Percentiles rank a stretch among this genome's conserved stretches.
These are phyloP conservation scores for Zaprionus obscuricornis DNA, from an alignment of 2,888 invertebrate genomes.

Conservation along the genomic window DNA sequence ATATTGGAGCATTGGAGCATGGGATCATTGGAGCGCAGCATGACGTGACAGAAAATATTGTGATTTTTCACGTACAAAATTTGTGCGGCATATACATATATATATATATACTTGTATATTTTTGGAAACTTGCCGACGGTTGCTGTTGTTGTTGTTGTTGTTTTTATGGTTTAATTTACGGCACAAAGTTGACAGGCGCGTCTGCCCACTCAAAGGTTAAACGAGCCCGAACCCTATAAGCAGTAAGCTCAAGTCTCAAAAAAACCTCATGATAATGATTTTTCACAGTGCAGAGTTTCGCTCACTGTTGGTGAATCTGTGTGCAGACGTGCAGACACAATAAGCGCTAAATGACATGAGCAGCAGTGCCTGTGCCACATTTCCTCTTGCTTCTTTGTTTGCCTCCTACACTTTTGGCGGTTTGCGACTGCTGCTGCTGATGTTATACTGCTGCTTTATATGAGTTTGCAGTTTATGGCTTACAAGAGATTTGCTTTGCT, in stretches of 20 bases:
- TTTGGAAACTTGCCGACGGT: conserved; percentile 42
- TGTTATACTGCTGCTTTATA: conserved; percentile 54
- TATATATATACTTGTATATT: conserved; percentile 1
- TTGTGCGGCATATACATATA: conserved; percentile 41
- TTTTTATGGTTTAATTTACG: conserved; percentile 72
- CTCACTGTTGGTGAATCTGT: conserved; percentile 12
- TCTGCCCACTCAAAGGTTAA: conserved; percentile 66
- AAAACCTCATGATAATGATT: neutral
- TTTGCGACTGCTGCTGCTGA: conserved; percentile 10
- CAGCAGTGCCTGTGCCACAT: conserved; percentile 28
- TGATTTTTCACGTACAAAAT: conserved; percentile 59
- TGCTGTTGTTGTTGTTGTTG: conserved; percentile 32
- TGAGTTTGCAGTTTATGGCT: conserved; percentile 72
- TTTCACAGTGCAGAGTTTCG: neutral
- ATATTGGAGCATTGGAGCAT: conserved; percentile 37
- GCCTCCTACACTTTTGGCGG: conserved; percentile 8
- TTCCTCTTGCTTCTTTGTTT: neutral
- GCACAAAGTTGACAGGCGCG: conserved; percentile 65
- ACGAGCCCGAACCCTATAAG: conserved; percentile 45
- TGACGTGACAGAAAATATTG: conserved; percentile 71
- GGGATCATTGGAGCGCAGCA: conserved; percentile 58
- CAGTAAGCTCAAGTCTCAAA: neutral
- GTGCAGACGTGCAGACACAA: conserved; percentile 73
- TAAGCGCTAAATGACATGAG: conserved; percentile 71
- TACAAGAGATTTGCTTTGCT: conserved; percentile 63